Evolutionary conservation across 1,140 invertebrate species (phyloP).

Genomic region (Drosophila yakuba): DNA sequence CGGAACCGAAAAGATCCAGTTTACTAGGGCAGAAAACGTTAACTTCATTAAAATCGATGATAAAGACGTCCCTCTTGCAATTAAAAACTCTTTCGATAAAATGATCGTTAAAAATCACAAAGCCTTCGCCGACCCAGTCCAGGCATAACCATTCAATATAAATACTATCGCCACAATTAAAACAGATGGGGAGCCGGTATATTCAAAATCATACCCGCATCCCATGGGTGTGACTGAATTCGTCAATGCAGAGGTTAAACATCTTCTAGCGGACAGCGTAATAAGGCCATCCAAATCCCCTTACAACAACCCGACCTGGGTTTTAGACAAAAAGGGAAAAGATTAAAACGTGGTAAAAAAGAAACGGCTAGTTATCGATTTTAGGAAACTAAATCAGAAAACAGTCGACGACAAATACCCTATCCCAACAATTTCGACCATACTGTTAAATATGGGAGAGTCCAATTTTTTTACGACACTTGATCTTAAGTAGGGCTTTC

Average conservation of each 20-base stretch:
- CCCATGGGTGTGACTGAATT: background rate
- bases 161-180: background rate
- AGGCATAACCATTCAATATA: background rate
- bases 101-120: too few relatives aligned
- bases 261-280: conserved; percentile 2
- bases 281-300: background rate
- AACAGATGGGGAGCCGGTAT: conserved; percentile 1
- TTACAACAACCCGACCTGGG: conserved; percentile 2
- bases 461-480: background rate
- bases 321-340: conserved; percentile 5
- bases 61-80: background rate
- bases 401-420: conserved; percentile 3
- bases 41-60: background rate
- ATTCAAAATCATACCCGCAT: background rate
- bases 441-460: conserved; percentile 11
- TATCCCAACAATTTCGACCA: background rate
- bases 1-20: background rate
- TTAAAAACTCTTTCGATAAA: background rate
- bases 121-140: too few relatives aligned
- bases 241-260: conserved; percentile 1
- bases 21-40: too few relatives aligned
- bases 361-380: background rate
- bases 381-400: background rate
- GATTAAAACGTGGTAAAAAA: conserved; percentile 4
- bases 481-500: background rate